Evolutionary conservation across 2,113 vertebrate species (phyloP).

Genomic region (Chaetodon auriga): DNA sequence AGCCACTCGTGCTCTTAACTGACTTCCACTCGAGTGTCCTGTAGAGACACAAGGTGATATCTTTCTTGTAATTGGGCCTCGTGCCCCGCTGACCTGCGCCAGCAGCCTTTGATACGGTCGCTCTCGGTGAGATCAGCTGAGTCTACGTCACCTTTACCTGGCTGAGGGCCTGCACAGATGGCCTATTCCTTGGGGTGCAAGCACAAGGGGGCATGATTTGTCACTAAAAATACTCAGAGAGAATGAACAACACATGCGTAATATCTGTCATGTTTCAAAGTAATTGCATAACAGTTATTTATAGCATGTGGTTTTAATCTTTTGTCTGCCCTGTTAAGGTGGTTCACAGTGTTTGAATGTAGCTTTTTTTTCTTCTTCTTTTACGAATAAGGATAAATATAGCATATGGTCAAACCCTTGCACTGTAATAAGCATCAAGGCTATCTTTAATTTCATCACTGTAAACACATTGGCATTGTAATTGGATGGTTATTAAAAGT

Average conservation of each 20-base stretch:
- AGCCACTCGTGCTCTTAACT: conserved; percentile 45
- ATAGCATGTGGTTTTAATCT: background rate
- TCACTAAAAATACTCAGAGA: conserved; percentile 68
- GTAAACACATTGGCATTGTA: background rate
- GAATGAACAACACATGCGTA: background rate
- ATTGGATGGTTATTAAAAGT: conserved; percentile 3
- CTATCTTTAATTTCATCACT: background rate
- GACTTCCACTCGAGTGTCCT: conserved; percentile 43
- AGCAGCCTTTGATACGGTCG: conserved; percentile 35
- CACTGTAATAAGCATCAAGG: background rate
- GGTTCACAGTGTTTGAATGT: background rate
- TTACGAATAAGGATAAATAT: background rate
- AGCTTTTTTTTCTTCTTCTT: background rate
- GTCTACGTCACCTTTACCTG: conserved; percentile 65
- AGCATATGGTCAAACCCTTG: background rate
- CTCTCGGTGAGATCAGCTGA: conserved; percentile 44
- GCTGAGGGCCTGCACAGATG: conserved; percentile 72
- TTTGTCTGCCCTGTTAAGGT: background rate
- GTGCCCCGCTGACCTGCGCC: conserved; percentile 32
- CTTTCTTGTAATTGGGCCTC: conserved; percentile 46
- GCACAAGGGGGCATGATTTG: conserved; percentile 36
- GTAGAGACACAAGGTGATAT: conserved; percentile 41
- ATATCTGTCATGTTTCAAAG: conserved; percentile 33
- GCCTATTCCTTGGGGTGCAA: conserved; percentile 54
- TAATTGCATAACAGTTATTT: background rate